Base-by-base conservation (phyloP, 2,888 invertebrate genomes). In the Schrankia costaestrigalis region DNA sequence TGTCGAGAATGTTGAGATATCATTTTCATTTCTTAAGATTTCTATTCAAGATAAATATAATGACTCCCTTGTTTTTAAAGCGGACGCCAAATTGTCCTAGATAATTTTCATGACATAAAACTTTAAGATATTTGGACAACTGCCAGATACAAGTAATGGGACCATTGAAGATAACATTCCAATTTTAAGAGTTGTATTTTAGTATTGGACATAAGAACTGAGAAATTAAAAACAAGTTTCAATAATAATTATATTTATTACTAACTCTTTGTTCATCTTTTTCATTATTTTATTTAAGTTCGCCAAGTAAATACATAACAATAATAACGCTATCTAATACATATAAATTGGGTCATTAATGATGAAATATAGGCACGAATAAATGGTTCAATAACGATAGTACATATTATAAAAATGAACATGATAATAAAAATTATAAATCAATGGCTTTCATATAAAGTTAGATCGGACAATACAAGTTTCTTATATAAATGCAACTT, bases 31-130 rank as follows among this genome's bases (percentile, higher is more conserved):
- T 64, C 65, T 69, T 57, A 58, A 74, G 69, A 75, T 76, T 71
- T 68, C 69, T 71, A 63, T 58, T 68, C 52, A 49, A 71, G 70
- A 80, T 80, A 79, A 77, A 84, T 79, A 78, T 78, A 79, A 78
- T 78, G 70, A 73, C 66, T 72, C 58, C 55, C 47, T 70, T 69
- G 73, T 77, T 81, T 80, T 79, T 71, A 78, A 80, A 75, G 66
- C 71, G 72, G 70, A 64, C 76, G 78, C 79, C 77, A 82, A 80
- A 84, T 83, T 77, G 84, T 79, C 78, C 81, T 78, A 80, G 73
- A 83, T 84, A 74, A 81, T 79, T 77, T 78, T 78, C 77, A 81
- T 81, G 80, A 71, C 77, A 81, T 71, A 68, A 79, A 76, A 79
- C 76, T 58, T 72, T 63, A 70, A 59, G 61, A 65, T 66, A 70